These are phyloP conservation scores for Thymelicus acteon DNA, from an alignment of 2,888 invertebrate species.

Conservation along the genomic window DNA sequence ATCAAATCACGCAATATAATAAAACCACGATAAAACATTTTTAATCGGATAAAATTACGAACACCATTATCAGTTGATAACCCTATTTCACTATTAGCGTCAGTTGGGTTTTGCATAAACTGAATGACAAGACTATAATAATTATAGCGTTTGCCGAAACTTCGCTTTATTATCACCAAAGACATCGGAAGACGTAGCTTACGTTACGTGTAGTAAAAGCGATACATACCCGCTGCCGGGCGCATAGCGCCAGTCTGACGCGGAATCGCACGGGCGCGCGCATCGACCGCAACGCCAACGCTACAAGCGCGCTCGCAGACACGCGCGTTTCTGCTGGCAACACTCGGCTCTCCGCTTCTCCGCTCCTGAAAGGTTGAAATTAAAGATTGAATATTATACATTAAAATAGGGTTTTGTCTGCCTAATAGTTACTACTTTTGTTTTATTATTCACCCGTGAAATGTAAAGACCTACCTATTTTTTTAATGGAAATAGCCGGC, in stretches of 20 bases:
- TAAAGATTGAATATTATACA: background rate
- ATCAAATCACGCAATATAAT: background rate
- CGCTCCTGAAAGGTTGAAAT: slow-evolving; percentile 46
- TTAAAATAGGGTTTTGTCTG: background rate
- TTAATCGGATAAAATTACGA: background rate
- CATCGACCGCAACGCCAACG: slow-evolving; percentile 90
- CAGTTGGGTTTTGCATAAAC: too few species aligned
- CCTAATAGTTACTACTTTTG: too few species aligned
- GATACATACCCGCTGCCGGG: slow-evolving; percentile 62
- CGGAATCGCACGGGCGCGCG: slow-evolving; percentile 79
- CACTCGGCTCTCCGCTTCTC: slow-evolving; percentile 88
- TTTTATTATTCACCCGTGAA: too few species aligned
- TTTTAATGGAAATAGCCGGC: too few species aligned
- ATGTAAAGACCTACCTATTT: too few species aligned
- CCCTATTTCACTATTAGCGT: too few species aligned
- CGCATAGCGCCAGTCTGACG: slow-evolving; percentile 83
- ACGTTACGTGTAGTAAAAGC: background rate
- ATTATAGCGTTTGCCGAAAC: too few species aligned
- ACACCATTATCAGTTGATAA: too few species aligned
- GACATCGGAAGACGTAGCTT: background rate
- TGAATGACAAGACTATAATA: too few species aligned
- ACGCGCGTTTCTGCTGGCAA: slow-evolving; percentile 87
- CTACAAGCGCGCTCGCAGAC: slow-evolving; percentile 87
- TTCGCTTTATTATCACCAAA: too few species aligned
- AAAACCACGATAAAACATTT: background rate